These are phyloP conservation scores for Perognathus longimembris DNA, from an alignment of 2,113 vertebrate genomes.

Conservation along the genomic window DNA sequence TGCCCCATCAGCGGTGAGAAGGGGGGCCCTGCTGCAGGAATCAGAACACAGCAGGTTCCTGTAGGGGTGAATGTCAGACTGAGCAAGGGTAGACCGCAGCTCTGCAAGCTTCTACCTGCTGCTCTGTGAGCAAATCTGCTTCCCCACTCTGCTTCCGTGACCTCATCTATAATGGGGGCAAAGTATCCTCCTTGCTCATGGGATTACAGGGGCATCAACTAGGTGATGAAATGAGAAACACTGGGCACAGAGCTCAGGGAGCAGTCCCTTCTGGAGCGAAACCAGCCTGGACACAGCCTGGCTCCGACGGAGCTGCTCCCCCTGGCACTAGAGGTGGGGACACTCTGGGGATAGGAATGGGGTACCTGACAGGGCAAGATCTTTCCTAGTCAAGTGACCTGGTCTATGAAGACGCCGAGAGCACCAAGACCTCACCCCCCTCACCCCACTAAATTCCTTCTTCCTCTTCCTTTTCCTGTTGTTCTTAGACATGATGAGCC, in stretches of 20 bases:
- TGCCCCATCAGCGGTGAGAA: not conserved
- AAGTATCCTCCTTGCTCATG: not conserved
- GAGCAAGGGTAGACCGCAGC: not conserved
- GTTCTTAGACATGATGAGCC: not conserved
- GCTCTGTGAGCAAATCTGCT: not conserved
- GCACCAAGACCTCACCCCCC: not conserved
- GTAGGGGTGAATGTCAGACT: not conserved
- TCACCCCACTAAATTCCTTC: not conserved
- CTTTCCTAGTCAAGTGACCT: not conserved
- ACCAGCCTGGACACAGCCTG: not conserved
- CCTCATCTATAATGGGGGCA: not conserved
- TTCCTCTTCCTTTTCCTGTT: not conserved
- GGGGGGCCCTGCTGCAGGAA: not conserved
- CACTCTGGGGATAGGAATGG: accelerated
- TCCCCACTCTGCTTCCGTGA: not conserved
- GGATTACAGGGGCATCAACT: not conserved
- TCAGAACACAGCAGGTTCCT: not conserved
- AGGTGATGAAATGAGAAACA: not conserved
- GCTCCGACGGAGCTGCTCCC: not conserved
- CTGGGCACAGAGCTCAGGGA: not conserved
- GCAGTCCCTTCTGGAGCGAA: no score
- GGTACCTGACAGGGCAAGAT: not conserved
- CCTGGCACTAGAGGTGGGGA: not conserved
- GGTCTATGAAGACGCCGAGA: not conserved
- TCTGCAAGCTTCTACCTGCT: not conserved